phyloP scores from a whole-genome alignment of 2,888 invertebrate genomes.

The Drosophila kambysellisi region DNA sequence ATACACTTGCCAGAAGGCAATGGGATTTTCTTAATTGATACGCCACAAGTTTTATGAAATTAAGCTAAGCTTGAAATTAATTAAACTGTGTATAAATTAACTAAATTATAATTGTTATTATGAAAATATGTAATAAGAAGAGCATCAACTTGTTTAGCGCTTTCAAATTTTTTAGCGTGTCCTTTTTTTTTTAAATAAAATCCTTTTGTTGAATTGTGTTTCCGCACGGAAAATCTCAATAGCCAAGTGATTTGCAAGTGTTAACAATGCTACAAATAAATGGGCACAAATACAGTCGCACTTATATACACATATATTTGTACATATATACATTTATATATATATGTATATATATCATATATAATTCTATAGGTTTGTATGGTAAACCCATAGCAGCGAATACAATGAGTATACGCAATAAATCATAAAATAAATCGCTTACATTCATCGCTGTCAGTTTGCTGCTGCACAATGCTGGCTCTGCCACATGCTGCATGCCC shows the following conservation, averaged over 20 bases:
- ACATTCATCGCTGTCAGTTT: constrained; percentile 79
- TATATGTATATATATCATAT: constrained; percentile 1
- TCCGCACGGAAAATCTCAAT: constrained; percentile 46
- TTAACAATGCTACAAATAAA: constrained; percentile 64
- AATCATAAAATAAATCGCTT: constrained; percentile 82
- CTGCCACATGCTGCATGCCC: constrained; percentile 23
- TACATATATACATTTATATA: constrained; percentile 6
- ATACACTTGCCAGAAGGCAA: background rate
- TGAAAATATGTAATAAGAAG: background rate
- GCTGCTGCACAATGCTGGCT: constrained; percentile 69
- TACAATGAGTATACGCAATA: constrained; percentile 79
- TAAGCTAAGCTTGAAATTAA: background rate
- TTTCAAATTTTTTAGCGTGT: background rate
- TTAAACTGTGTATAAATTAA: background rate
- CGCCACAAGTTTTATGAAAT: background rate
- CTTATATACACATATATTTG: background rate
- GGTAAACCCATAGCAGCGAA: constrained; percentile 54
- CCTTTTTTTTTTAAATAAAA: constrained; percentile 7
- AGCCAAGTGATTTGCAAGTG: constrained; percentile 73
- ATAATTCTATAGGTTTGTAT: constrained; percentile 15
- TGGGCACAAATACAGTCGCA: constrained; percentile 31
- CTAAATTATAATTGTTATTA: background rate
- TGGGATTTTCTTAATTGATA: background rate
- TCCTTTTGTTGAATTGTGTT: constrained; percentile 39
- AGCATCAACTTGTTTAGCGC: background rate